phyloP scores from a whole-genome alignment of 2,797 vertebrate genomes.

The Coracias cyanogaster region DNA sequence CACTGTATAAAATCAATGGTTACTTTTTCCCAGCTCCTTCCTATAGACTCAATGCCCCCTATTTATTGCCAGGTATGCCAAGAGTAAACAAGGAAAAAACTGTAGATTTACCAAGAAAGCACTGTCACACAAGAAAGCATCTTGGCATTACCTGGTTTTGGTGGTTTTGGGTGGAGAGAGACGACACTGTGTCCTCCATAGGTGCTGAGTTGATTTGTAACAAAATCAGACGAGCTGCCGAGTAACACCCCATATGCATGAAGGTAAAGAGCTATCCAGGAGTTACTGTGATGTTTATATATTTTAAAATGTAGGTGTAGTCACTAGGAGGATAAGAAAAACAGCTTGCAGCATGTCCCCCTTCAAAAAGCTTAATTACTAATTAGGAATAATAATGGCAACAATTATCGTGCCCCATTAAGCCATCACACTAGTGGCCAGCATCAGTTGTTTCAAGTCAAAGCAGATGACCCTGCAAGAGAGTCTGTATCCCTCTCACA shows the following conservation, averaged over 20 bases:
- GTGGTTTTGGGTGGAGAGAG: neutral
- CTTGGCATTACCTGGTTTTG: neutral
- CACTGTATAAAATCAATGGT: neutral
- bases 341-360: neutral
- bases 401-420: neutral
- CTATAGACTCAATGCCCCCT: neutral
- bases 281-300: neutral
- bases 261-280: neutral
- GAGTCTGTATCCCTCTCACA: neutral
- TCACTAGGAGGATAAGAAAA: neutral
- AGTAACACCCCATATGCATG: neutral
- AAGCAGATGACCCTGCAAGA: neutral
- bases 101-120: neutral
- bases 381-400: conserved; percentile 7
- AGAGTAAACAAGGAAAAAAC: neutral
- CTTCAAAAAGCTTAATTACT: conserved; percentile 17
- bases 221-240: neutral
- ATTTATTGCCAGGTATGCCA: neutral
- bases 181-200: neutral
- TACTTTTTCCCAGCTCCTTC: neutral
- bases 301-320: neutral
- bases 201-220: neutral
- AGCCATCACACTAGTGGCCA: neutral
- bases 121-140: neutral
- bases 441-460: neutral